Evolutionary conservation across 64 coral and sea anemone genomes (phyloP).

Genomic region (Pocillopora damicornis): DNA sequence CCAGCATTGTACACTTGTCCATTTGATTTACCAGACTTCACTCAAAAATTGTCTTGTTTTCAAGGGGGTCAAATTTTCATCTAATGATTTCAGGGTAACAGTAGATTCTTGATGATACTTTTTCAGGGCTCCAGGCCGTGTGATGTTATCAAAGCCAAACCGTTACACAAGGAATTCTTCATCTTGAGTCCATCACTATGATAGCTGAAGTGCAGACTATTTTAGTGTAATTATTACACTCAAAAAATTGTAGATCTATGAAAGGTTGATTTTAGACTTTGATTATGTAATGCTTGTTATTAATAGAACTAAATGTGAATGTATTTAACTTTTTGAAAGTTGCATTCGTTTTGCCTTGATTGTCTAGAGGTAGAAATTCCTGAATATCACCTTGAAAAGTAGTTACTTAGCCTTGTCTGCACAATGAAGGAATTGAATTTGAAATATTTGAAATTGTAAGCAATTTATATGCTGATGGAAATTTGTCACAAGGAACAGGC

Average conservation of each 20-base stretch:
- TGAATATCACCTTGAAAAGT: background rate
- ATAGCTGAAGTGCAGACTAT: background rate
- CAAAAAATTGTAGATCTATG: background rate
- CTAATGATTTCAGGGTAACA: background rate
- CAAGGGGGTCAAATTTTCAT: too few relatives aligned
- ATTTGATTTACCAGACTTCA: too few relatives aligned
- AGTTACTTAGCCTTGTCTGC: background rate
- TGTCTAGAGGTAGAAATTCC: too few relatives aligned
- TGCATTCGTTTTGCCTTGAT: too few relatives aligned
- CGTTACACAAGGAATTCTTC: background rate
- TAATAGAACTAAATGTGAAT: too few relatives aligned
- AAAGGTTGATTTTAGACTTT: too few relatives aligned
- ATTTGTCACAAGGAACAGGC: background rate
- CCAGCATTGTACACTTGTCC: too few relatives aligned
- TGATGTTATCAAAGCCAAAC: background rate
- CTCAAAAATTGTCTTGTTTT: too few relatives aligned
- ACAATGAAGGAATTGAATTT: background rate
- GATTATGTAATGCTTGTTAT: too few relatives aligned
- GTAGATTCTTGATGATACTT: background rate
- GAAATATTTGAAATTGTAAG: background rate
- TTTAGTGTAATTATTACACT: background rate
- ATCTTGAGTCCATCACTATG: background rate
- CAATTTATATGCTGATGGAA: background rate
- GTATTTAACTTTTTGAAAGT: too few relatives aligned
- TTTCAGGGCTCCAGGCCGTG: conserved; percentile 1